Evolutionary conservation across 2,888 invertebrate genomes (phyloP).

Genomic region (Melipona bicolor): DNA sequence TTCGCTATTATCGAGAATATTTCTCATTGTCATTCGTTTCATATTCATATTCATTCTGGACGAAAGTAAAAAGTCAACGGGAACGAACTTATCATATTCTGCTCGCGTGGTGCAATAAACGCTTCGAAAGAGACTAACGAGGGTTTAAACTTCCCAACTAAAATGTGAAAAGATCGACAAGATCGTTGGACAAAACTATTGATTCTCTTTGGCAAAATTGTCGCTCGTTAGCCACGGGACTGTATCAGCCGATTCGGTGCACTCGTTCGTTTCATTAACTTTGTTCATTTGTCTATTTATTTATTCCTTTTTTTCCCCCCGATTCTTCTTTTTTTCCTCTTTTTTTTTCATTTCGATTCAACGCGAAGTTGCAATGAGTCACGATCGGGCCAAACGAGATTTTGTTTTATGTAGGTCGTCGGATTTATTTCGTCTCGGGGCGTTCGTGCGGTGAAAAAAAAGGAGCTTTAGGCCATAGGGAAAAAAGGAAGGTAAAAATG

Average conservation of each 20-base stretch:
- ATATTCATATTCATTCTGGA: no score
- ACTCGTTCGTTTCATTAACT: slow-evolving; percentile 45
- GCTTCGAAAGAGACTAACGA: no score
- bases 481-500: not conserved
- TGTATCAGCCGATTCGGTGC: slow-evolving; percentile 2
- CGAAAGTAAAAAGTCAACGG: no score
- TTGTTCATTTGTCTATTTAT: slow-evolving; percentile 18
- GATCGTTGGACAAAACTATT: not conserved
- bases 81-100: no score
- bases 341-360: slow-evolving; percentile 3
- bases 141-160: no score
- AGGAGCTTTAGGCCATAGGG: not conserved
- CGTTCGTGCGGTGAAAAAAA: slow-evolving; percentile 13
- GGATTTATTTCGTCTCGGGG: slow-evolving; percentile 31
- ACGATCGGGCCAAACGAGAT: slow-evolving; percentile 28
- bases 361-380: slow-evolving; percentile 16
- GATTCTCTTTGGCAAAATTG: not conserved
- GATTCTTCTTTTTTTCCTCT: not conserved
- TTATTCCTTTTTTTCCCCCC: not conserved
- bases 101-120: no score
- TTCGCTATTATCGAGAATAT: no score
- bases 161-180: not conserved
- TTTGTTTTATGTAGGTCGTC: slow-evolving; percentile 31
- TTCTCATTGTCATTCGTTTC: no score
- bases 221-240: slow-evolving; percentile 24